These are phyloP conservation scores for Catocala sponsa DNA, from an alignment of 2,888 invertebrate genomes.

Conservation along the genomic window DNA sequence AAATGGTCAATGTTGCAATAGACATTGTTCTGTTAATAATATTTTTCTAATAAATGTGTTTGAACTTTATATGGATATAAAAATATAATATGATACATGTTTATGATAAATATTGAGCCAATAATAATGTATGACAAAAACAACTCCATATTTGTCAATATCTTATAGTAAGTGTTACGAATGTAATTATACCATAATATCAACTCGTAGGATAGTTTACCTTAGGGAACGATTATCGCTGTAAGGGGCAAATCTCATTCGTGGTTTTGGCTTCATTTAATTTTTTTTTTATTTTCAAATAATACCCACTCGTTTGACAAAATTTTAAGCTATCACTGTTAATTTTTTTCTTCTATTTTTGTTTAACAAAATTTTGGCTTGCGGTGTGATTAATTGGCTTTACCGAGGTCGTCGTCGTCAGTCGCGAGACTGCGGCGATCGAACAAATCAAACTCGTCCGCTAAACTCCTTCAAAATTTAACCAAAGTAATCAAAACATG, in stretches of 20 bases:
- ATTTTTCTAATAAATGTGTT: no score
- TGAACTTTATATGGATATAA: no score
- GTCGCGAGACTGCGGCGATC: slow-evolving; percentile 54
- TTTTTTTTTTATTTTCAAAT: slow-evolving; percentile 75
- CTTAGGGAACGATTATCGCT: slow-evolving; percentile 57
- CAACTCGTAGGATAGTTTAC: background rate
- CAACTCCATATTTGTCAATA: no score
- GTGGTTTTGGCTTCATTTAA: slow-evolving; percentile 87
- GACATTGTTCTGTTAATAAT: no score
- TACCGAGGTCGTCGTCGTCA: slow-evolving; percentile 59
- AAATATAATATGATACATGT: no score
- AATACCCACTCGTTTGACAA: slow-evolving; percentile 85
- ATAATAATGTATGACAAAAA: no score
- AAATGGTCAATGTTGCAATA: no score
- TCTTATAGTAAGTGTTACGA: no score
- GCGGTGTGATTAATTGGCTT: slow-evolving; percentile 87
- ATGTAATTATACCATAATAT: no score
- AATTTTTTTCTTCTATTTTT: slow-evolving; percentile 80
- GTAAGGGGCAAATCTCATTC: slow-evolving; percentile 74
- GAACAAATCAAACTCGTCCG: slow-evolving; percentile 65
- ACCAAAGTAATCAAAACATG: slow-evolving; percentile 75
- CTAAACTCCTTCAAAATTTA: slow-evolving; percentile 82
- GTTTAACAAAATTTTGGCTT: slow-evolving; percentile 84
- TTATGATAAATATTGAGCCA: no score
- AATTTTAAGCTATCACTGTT: slow-evolving; percentile 83